Evolutionary conservation across 2,888 invertebrate species (phyloP).

Genomic region (Aricia artaxerxes): DNA sequence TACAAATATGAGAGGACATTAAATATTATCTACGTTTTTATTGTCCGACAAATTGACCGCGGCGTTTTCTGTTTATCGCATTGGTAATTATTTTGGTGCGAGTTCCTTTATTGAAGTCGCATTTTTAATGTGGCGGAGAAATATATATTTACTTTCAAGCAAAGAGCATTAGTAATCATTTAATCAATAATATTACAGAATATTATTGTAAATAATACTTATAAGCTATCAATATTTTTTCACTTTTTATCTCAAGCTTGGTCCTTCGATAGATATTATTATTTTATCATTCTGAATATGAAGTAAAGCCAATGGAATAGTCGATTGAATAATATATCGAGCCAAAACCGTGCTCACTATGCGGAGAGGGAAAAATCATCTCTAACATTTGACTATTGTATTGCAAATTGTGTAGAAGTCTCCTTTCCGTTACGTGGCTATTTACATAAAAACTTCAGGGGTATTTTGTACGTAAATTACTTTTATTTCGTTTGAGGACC

Average conservation of each 20-base stretch:
- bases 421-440: constrained; percentile 62
- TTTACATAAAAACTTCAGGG: constrained; percentile 72
- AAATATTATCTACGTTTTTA: constrained; percentile 3
- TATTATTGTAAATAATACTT: not conserved
- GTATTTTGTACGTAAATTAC: constrained; percentile 70
- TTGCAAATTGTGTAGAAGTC: constrained; percentile 76
- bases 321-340: constrained; percentile 77
- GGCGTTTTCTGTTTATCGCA: not conserved
- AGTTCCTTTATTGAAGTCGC: not conserved
- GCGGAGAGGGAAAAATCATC: constrained; percentile 76
- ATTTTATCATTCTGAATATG: constrained; percentile 66
- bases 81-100: constrained; percentile 39
- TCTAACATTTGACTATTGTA: constrained; percentile 74
- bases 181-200: no score
- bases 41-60: not conserved
- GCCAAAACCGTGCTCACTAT: constrained; percentile 70
- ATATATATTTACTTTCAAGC: no score
- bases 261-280: constrained; percentile 62
- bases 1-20: constrained; percentile 2
- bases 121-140: not conserved
- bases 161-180: no score
- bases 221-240: not conserved
- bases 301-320: constrained; percentile 67
- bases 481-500: constrained; percentile 58
- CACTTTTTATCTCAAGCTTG: constrained; percentile 49